Conservation (phyloP, 2,888 invertebrate species). For the Sclerodermus sp. region DNA sequence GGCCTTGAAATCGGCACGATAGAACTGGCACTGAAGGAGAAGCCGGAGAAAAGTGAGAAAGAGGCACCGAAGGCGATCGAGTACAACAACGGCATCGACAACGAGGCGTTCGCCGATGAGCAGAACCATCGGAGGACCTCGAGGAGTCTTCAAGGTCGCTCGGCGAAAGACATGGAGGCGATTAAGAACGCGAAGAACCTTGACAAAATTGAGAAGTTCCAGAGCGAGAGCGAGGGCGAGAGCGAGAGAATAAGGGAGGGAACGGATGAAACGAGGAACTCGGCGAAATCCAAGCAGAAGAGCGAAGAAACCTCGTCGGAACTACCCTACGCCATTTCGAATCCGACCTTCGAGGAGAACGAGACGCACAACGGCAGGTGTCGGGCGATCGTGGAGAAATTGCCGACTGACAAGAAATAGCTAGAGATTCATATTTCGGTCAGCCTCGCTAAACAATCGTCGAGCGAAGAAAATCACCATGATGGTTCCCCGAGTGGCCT, state of each 20-base stretch:
- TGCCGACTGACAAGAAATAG: slow-evolving; percentile 22
- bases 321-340: slow-evolving; percentile 10
- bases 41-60: slow-evolving; percentile 1
- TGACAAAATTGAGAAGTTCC: slow-evolving; percentile 36
- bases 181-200: slow-evolving; percentile 43
- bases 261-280: too few relatives aligned
- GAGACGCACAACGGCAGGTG: slow-evolving; percentile 19
- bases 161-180: slow-evolving; percentile 29
- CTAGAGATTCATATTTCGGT: slow-evolving; percentile 1
- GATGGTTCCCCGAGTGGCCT: too few relatives aligned
- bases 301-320: slow-evolving; percentile 1
- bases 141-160: slow-evolving; percentile 3
- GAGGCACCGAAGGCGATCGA: slow-evolving; percentile 5
- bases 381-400: slow-evolving; percentile 35
- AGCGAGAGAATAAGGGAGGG: not conserved
- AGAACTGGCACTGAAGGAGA: slow-evolving; percentile 26
- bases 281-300: too few relatives aligned
- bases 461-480: too few relatives aligned
- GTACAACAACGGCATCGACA: slow-evolving; percentile 20
- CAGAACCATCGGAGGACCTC: slow-evolving; percentile 6
- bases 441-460: too few relatives aligned
- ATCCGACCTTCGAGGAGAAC: slow-evolving; percentile 28
- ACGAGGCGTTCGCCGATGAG: slow-evolving; percentile 23
- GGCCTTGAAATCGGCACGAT: slow-evolving; percentile 22
- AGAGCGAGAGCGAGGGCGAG: slow-evolving; percentile 10